Percentiles rank a stretch among this genome's conserved stretches.
Evolutionary conservation across 2,797 vertebrate species (phyloP).

Genomic region (Liasis olivaceus): DNA sequence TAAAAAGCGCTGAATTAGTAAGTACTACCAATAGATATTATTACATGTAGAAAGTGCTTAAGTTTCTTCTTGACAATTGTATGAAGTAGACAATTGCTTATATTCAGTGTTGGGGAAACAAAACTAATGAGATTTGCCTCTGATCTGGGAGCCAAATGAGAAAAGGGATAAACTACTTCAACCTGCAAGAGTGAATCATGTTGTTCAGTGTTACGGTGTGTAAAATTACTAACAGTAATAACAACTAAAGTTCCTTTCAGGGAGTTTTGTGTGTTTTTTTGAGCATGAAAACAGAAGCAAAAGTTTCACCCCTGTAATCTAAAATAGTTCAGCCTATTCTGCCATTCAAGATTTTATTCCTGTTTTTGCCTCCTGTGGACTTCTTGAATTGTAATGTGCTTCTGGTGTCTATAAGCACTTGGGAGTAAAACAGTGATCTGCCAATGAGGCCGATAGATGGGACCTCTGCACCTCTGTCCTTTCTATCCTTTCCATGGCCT

Average conservation of each 20-base stretch:
- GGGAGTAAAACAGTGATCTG: not conserved
- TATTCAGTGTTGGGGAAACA: not conserved
- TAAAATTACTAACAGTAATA: not conserved
- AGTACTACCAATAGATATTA: not conserved
- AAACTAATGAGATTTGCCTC: not conserved
- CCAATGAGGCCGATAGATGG: not conserved
- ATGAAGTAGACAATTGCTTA: too few species aligned
- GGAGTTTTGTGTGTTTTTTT: not conserved
- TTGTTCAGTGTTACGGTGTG: not conserved
- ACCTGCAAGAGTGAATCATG: not conserved
- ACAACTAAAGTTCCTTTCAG: not conserved
- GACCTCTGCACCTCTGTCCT: too few species aligned
- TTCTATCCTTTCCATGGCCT: not conserved
- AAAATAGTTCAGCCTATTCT: not conserved
- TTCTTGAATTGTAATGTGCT: not conserved
- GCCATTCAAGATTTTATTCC: not conserved
- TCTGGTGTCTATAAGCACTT: not conserved
- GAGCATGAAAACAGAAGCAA: not conserved
- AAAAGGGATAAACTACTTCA: not conserved
- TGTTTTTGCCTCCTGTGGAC: not conserved
- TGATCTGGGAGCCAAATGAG: not conserved
- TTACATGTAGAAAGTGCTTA: not conserved
- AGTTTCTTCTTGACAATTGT: not conserved
- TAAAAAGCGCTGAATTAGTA: not conserved
- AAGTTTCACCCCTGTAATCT: not conserved